Percentiles rank a stretch among this genome's conserved stretches.
Conservation (phyloP, 2,888 invertebrate genomes). For the Pseudoips prasinana region DNA sequence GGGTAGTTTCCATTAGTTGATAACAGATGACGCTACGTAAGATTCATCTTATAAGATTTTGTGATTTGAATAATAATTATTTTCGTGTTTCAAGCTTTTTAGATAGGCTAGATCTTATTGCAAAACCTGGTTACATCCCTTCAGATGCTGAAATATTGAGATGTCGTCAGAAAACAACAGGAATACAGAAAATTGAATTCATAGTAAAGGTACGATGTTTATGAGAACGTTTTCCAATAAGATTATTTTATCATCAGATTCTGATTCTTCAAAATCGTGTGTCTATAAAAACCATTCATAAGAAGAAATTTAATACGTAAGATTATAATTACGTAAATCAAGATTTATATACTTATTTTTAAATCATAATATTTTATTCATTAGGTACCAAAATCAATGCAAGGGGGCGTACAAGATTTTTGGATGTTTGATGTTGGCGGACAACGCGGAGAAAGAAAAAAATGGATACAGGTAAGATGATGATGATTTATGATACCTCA, state of each 20-base stretch:
- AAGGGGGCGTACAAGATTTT: conserved; percentile 86
- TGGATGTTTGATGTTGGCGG: conserved; percentile 94
- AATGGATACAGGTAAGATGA: conserved; percentile 87
- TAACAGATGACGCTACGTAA: conserved; percentile 20
- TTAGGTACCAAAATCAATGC: conserved; percentile 84
- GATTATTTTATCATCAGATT: no score
- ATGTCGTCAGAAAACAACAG: conserved; percentile 87
- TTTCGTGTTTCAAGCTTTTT: conserved; percentile 88
- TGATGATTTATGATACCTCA: no score
- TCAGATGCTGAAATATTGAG: conserved; percentile 89
- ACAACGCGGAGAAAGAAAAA: conserved; percentile 89
- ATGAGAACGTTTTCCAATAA: neutral
- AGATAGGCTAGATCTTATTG: conserved; percentile 85
- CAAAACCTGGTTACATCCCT: conserved; percentile 85
- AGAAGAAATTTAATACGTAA: neutral
- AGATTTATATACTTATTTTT: neutral
- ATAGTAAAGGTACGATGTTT: conserved; percentile 80
- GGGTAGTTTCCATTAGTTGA: neutral
- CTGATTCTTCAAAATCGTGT: no score
- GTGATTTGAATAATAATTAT: no score
- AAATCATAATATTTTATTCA: neutral
- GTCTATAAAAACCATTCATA: neutral
- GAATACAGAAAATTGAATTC: conserved; percentile 89
- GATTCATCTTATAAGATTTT: no score
- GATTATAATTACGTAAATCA: no score